Conservation (phyloP, 2,888 invertebrate genomes). For the Hypomecis punctinalis region DNA sequence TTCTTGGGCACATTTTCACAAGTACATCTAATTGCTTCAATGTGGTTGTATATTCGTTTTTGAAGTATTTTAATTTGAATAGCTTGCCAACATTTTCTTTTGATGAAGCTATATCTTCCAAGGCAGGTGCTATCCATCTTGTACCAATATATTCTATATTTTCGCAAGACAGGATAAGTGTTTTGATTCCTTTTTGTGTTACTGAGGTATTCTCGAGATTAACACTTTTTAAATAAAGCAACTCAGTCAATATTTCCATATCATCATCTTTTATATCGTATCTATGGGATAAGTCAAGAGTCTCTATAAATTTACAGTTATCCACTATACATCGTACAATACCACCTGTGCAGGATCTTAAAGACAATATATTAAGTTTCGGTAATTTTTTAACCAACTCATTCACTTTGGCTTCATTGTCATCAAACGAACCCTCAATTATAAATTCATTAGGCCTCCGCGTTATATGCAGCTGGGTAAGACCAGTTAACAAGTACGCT, state of each 20-base stretch:
- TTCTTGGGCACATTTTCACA: not conserved
- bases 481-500: not conserved
- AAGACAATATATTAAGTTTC: not conserved
- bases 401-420: not conserved
- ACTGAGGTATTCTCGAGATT: not conserved
- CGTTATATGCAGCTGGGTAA: not conserved
- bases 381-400: not conserved
- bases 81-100: not conserved
- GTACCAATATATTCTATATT: slow-evolving; percentile 3
- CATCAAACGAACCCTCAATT: not conserved
- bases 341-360: not conserved
- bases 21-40: slow-evolving; percentile 2
- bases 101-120: slow-evolving; percentile 1
- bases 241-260: not conserved
- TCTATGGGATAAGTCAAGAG: not conserved
- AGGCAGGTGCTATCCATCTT: not conserved
- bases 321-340: slow-evolving; percentile 6
- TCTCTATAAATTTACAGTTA: slow-evolving; percentile 1
- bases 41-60: not conserved
- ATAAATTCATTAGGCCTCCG: not conserved
- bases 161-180: not conserved
- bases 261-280: not conserved
- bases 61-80: slow-evolving; percentile 4
- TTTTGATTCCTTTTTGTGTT: not conserved
- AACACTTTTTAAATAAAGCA: slow-evolving; percentile 2